Percentiles rank a stretch among this genome's conserved stretches.
Conservation (phyloP, 2,888 invertebrate species). For the Laspeyria flexula region DNA sequence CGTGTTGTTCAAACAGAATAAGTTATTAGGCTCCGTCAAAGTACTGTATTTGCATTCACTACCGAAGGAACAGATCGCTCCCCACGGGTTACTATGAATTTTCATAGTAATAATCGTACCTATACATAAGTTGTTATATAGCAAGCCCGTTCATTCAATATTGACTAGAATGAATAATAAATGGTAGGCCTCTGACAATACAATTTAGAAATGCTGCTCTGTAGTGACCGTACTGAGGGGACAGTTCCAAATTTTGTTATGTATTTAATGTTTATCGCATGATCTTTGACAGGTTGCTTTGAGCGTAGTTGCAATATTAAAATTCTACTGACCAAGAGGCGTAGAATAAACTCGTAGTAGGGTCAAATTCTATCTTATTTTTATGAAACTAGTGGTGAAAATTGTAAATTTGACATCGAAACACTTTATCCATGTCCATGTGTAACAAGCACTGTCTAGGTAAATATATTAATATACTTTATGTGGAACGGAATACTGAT, state of each 20-base stretch:
- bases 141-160: constrained; percentile 38
- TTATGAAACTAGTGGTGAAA: no score
- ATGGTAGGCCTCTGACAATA: constrained; percentile 38
- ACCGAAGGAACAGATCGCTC: constrained; percentile 42
- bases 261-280: neutral
- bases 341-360: no score
- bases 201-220: constrained; percentile 22
- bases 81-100: constrained; percentile 47
- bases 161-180: constrained; percentile 49
- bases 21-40: constrained; percentile 49
- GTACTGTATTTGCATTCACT: constrained; percentile 46
- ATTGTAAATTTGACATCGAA: no score
- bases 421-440: no score
- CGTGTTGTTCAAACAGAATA: constrained; percentile 51
- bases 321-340: no score
- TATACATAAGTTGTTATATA: constrained; percentile 24
- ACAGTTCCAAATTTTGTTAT: neutral
- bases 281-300: no score
- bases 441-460: no score
- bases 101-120: constrained; percentile 29
- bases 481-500: no score
- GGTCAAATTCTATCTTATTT: no score
- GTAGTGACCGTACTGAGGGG: neutral
- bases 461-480: no score
- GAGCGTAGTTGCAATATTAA: no score